A percentile compares a stretch with the other conserved stretches of the same genome.
These are phyloP conservation scores for Cyprinodon tularosa DNA, from an alignment of 2,113 vertebrate genomes.

Conservation along the genomic window DNA sequence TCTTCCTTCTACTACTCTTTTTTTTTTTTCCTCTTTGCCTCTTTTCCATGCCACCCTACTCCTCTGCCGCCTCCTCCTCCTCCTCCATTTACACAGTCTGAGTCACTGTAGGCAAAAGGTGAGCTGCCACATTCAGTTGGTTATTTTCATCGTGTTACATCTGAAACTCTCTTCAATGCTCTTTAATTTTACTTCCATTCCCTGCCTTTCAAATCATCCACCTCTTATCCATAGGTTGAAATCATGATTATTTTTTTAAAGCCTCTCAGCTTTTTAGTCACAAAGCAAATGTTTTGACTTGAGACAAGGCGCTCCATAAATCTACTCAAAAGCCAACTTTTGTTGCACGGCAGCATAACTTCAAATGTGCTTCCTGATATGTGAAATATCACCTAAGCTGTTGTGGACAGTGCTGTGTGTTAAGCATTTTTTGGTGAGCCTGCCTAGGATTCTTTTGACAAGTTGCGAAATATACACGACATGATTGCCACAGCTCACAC, in stretches of 20 bases:
- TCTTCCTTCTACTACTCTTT: slow-evolving; percentile 33
- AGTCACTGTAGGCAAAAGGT: slow-evolving; percentile 68
- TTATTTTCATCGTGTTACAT: slow-evolving; percentile 55
- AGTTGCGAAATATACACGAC: background rate
- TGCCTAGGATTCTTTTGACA: background rate
- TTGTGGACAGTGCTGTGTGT: background rate
- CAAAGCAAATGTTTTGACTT: background rate
- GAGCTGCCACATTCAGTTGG: slow-evolving; percentile 49
- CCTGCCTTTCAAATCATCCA: slow-evolving; percentile 11
- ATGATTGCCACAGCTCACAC: background rate
- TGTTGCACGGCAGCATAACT: background rate
- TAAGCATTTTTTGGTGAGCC: background rate
- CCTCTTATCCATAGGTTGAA: slow-evolving; percentile 14
- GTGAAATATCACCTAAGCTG: background rate
- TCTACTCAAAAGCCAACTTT: background rate
- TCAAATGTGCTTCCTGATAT: background rate
- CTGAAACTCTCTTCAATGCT: slow-evolving; percentile 36
- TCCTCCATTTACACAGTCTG: slow-evolving; percentile 45
- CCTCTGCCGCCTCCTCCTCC: slow-evolving; percentile 40
- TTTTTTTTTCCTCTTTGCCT: slow-evolving; percentile 23
- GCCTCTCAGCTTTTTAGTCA: background rate
- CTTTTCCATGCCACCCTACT: slow-evolving; percentile 40
- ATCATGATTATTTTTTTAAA: slow-evolving; percentile 7
- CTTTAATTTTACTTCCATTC: slow-evolving; percentile 24
- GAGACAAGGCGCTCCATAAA: background rate